phyloP scores from a whole-genome alignment of 2,888 invertebrate genomes.

The Sycophila texana region DNA sequence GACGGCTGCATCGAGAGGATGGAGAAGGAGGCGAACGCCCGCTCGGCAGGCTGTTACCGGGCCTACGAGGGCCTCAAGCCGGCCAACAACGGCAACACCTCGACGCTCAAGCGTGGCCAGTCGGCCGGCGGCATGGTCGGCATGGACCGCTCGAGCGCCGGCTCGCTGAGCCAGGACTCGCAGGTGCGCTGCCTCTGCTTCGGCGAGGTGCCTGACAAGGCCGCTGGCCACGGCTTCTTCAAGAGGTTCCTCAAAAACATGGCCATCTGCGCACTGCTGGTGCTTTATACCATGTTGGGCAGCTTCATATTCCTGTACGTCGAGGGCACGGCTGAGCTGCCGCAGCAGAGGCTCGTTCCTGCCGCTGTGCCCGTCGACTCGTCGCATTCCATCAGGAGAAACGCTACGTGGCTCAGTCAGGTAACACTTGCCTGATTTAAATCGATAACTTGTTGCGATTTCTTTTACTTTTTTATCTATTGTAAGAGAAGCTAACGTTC shows the following conservation, averaged over 20 bases:
- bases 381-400: constrained; percentile 64
- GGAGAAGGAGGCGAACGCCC: constrained; percentile 70
- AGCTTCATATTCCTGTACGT: constrained; percentile 91
- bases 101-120: constrained; percentile 67
- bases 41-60: constrained; percentile 62
- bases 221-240: constrained; percentile 78
- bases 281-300: constrained; percentile 87
- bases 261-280: constrained; percentile 87
- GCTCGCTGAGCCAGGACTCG: background rate
- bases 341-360: constrained; percentile 79
- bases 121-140: background rate
- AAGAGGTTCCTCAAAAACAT: constrained; percentile 88
- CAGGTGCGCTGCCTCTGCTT: constrained; percentile 70
- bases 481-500: too few relatives aligned
- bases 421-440: constrained; percentile 59
- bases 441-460: too few relatives aligned
- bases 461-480: too few relatives aligned
- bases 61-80: constrained; percentile 75
- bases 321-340: constrained; percentile 82
- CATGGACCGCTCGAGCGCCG: constrained; percentile 27
- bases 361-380: constrained; percentile 74
- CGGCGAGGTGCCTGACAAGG: constrained; percentile 73
- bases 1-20: constrained; percentile 59
- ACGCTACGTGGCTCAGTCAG: constrained; percentile 73
- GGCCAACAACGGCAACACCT: constrained; percentile 73